Evolutionary conservation across 1,140 invertebrate species (phyloP).

Genomic region (Macrobrachium nipponense): DNA sequence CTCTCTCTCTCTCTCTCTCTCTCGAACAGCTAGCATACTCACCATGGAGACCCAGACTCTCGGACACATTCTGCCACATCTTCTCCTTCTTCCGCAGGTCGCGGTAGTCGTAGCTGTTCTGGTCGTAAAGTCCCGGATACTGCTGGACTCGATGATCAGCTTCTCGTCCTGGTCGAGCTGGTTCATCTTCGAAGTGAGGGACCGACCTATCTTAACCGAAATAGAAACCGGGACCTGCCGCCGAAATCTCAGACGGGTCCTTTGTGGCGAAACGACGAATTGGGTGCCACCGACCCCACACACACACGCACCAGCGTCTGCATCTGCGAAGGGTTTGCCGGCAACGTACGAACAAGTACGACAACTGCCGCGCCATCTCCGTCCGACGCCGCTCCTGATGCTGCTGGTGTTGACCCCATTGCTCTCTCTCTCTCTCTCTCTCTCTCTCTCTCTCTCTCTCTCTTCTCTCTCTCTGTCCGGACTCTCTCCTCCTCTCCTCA

Average conservation of each 20-base stretch:
- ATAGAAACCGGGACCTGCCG: background rate
- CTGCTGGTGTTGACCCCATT: no score
- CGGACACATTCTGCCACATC: conserved; percentile 45
- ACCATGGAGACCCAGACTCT: conserved; percentile 44
- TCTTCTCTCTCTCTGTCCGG: no score
- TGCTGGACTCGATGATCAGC: conserved; percentile 55
- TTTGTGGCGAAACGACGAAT: background rate
- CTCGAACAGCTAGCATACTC: conserved; percentile 4
- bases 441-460: no score
- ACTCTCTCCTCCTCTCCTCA: no score
- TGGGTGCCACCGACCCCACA: background rate
- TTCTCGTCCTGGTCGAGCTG: conserved; percentile 49
- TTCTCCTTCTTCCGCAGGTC: conserved; percentile 48
- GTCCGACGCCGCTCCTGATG: no score
- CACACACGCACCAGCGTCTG: conserved; percentile 24
- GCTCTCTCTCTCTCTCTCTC: no score
- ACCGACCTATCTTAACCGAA: background rate
- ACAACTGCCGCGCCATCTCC: conserved; percentile 42
- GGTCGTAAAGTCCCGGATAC: conserved; percentile 52
- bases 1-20: no score
- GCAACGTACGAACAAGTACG: conserved; percentile 51
- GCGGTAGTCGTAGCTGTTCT: conserved; percentile 46
- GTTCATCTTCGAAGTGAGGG: conserved; percentile 1
- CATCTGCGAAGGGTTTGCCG: conserved; percentile 33
- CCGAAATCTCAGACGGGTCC: background rate